A percentile compares a stretch with the other conserved stretches of the same genome.
Conservation (phyloP, 37 sponge, comb jelly and placozoan genomes). For the Ianthella basta region DNA sequence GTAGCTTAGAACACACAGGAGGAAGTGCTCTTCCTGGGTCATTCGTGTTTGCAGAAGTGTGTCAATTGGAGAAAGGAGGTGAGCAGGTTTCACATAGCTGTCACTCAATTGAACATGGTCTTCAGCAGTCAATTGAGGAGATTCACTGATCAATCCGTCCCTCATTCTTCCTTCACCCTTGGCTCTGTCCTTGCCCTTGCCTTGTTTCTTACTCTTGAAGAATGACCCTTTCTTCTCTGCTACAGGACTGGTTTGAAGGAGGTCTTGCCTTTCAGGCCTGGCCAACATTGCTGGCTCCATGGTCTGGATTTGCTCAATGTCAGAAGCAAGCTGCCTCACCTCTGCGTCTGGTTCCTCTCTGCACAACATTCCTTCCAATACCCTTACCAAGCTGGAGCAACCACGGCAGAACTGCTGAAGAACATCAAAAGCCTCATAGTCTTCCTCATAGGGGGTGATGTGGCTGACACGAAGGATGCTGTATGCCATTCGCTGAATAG, state of each 20-base stretch:
- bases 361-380: slow-evolving; percentile 12
- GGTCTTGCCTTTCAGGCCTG: no score
- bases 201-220: no score
- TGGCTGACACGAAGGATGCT: background rate
- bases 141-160: no score
- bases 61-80: background rate
- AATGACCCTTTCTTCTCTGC: no score
- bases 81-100: background rate
- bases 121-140: no score
- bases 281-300: no score
- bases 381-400: background rate
- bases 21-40: background rate
- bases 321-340: background rate
- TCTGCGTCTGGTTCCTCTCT: background rate
- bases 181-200: no score
- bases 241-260: slow-evolving; percentile 48
- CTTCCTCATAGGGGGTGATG: slow-evolving; percentile 6
- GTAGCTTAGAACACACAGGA: background rate
- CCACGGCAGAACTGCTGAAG: background rate
- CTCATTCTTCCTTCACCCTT: no score
- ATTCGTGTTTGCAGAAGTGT: background rate
- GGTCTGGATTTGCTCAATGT: background rate
- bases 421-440: slow-evolving; percentile 13
- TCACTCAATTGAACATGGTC: background rate
- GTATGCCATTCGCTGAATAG: slow-evolving; percentile 28